These are phyloP conservation scores for Mellivora capensis DNA, from an alignment of 2,113 vertebrate species.

Conservation along the genomic window DNA sequence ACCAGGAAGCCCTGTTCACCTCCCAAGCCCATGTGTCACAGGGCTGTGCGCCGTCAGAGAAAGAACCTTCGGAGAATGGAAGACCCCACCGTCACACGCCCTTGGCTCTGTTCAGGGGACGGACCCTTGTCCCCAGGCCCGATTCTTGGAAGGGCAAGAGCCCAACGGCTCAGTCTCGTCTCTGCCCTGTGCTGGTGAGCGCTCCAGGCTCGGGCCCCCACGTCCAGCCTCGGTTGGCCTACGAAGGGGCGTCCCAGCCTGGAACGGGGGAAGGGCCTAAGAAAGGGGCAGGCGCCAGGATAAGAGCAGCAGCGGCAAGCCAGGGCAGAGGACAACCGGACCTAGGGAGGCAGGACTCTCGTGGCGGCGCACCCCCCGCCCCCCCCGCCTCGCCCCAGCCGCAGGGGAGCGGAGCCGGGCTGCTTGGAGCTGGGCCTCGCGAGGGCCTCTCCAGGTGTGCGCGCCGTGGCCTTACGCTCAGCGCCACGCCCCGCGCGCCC, in stretches of 20 bases:
- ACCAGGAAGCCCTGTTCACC: neutral
- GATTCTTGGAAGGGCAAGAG: neutral
- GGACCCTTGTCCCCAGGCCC: neutral
- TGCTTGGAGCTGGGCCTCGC: accelerated
- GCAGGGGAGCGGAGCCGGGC: neutral
- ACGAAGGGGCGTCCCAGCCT: neutral
- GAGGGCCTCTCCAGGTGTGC: accelerated
- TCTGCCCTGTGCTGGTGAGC: neutral
- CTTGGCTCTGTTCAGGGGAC: neutral
- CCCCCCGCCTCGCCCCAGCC: accelerated
- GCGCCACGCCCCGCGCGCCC: accelerated
- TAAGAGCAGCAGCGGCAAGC: neutral
- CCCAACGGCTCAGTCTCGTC: neutral
- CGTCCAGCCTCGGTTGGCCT: neutral
- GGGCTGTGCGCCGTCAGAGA: neutral
- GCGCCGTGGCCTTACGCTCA: accelerated
- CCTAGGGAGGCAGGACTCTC: neutral
- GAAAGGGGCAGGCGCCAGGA: neutral
- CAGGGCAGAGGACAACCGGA: neutral
- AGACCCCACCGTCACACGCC: neutral
- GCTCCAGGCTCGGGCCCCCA: neutral
- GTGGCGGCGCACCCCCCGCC: neutral
- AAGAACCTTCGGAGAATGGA: neutral
- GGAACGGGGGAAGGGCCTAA: neutral
- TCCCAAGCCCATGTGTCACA: neutral